Evolutionary conservation across 2,797 vertebrate genomes (phyloP).

Genomic region (Thalassophryne amazonica): DNA sequence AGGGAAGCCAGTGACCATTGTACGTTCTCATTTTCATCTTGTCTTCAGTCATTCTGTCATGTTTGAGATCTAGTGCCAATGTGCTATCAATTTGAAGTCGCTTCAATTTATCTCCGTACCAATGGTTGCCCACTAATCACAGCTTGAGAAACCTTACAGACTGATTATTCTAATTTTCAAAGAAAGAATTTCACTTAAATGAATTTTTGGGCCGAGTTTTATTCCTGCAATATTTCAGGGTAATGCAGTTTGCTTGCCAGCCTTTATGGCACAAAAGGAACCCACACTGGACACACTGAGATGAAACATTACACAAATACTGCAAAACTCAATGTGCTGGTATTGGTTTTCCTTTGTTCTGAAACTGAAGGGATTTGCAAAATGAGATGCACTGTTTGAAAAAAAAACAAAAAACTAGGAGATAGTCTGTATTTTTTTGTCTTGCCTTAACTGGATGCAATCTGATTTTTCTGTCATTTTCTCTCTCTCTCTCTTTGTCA

Average conservation of each 20-base stretch:
- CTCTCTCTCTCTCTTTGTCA: too few relatives aligned
- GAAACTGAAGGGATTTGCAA: neutral
- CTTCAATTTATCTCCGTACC: neutral
- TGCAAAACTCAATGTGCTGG: neutral
- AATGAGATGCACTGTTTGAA: neutral
- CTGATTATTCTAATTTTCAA: slow-evolving; percentile 20
- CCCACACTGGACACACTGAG: slow-evolving; percentile 10
- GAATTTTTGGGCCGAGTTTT: neutral
- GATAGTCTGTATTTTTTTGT: neutral
- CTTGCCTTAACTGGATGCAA: too few relatives aligned
- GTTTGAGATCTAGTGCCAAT: neutral
- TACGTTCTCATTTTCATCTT: slow-evolving; percentile 3
- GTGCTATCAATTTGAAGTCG: neutral
- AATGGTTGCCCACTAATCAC: slow-evolving; percentile 8
- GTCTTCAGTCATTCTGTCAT: neutral
- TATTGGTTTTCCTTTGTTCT: slow-evolving; percentile 1
- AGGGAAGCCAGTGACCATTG: neutral
- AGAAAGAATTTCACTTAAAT: neutral
- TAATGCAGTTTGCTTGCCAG: neutral
- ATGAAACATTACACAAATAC: slow-evolving; percentile 14
- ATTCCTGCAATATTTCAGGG: neutral
- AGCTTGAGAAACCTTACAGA: neutral
- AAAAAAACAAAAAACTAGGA: too few relatives aligned
- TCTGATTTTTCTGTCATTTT: too few relatives aligned
- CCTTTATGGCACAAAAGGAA: neutral